phyloP scores from a whole-genome alignment of 37 sponge, comb jelly and placozoan species.

The Spongilla lacustris region DNA sequence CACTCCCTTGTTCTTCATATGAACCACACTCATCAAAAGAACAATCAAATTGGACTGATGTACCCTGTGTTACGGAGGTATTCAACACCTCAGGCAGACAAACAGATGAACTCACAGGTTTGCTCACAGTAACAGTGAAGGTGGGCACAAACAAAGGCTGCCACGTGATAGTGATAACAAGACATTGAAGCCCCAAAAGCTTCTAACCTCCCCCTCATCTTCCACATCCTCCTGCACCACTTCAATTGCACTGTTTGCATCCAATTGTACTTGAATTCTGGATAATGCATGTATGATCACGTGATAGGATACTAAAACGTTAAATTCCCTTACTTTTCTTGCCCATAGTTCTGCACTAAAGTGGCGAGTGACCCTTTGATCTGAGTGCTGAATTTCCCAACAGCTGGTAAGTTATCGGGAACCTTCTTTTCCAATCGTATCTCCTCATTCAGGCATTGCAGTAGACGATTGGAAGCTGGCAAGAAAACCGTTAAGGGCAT shows the following conservation, averaged over 20 bases:
- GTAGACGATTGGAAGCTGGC: conserved; percentile 5
- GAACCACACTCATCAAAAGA: conserved; percentile 41
- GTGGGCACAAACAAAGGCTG: conserved; percentile 58
- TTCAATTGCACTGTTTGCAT: conserved; percentile 49
- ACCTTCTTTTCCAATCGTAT: conserved; percentile 14
- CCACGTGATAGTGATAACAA: not conserved
- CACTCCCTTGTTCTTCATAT: conserved; percentile 30
- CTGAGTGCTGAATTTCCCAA: conserved; percentile 18
- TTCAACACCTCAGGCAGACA: not conserved
- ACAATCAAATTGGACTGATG: conserved; percentile 51
- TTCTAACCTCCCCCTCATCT: not conserved
- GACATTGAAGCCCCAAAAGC: not conserved
- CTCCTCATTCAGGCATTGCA: conserved; percentile 25
- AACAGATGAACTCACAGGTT: conserved; percentile 16
- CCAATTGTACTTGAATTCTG: conserved; percentile 50
- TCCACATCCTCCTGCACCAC: conserved; percentile 8
- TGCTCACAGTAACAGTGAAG: conserved; percentile 65
- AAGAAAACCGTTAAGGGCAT: too few relatives aligned
- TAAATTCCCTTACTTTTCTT: conserved; percentile 44
- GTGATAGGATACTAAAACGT: not conserved
- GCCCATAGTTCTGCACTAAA: conserved; percentile 4
- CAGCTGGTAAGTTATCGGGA: conserved; percentile 6
- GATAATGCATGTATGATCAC: not conserved
- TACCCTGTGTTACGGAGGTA: conserved; percentile 39
- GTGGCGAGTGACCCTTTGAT: conserved; percentile 36